Base-by-base conservation (phyloP, 1,140 invertebrate species). In the Cotesia chilonis region DNA sequence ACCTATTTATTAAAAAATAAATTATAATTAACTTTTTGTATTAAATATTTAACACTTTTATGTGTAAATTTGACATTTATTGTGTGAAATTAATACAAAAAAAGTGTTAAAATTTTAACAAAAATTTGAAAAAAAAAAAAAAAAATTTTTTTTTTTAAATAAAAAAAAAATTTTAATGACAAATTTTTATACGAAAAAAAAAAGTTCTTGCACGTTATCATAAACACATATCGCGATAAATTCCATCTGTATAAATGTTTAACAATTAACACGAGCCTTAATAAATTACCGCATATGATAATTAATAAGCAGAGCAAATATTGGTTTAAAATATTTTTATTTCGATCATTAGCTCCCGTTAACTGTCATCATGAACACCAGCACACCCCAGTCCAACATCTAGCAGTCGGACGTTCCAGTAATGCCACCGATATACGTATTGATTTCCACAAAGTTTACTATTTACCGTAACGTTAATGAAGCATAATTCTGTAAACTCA, bases 401-500 rank as follows among this genome's bases (percentile, higher is more conserved):
- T 66, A 74, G 75, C 70, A 65, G 60, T 66, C 12, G 7, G 6
- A 51, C 36, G 64, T 36, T n/a, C n/a, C 14, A 57, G 51, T 54
- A 47, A 47, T 47, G 5, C 41, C 6, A 47, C 41, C 41, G 41
- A 47, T 47, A 47, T 47, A 51, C 65, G 36, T 66, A 67, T 67
- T 66, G 66, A 51, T 59, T 73, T 52, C 64, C 60, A 64, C 66
- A 73, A 75, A 78, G 71, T 82, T 79, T 76, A 69, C 66, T 70
- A 72, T 75, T 75, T 63, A 54, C 61, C 65, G 63, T 7, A 59
- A 67, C 69, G 65, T 37, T 83, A 83, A 83, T 82, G 75, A 82
- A 82, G 73, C 68, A 41, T 83, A 82, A 83, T 83, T 81, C 81
- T 75, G 71, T 76, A 75, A 81, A 74, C 74, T 76, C 76, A 82